Percentiles rank a stretch among this genome's conserved stretches.
These are phyloP conservation scores for Neolamprologus ventralis DNA, from an alignment of 2,113 vertebrate genomes.

Conservation along the genomic window DNA sequence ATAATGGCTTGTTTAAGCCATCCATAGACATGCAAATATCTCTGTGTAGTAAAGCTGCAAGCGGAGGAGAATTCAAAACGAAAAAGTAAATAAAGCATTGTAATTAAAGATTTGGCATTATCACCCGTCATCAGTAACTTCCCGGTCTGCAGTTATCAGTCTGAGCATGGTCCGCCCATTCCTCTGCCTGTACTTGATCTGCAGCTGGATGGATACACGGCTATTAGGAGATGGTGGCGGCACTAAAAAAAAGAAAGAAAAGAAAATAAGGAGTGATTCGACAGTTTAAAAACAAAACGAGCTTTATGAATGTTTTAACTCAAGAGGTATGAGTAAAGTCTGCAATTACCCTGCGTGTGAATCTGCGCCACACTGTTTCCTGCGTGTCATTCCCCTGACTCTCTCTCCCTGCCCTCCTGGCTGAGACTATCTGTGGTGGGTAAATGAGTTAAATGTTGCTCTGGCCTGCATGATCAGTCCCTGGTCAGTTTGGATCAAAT, in stretches of 20 bases:
- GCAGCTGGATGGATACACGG: slow-evolving; percentile 61
- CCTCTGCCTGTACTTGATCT: slow-evolving; percentile 51
- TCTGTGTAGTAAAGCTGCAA: not conserved
- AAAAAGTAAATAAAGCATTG: not conserved
- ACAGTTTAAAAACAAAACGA: not conserved
- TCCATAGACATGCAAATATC: not conserved
- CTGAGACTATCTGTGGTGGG: not conserved
- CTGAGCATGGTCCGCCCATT: slow-evolving; percentile 56
- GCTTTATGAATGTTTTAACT: not conserved
- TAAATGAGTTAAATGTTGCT: not conserved
- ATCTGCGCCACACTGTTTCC: not conserved
- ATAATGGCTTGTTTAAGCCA: slow-evolving; percentile 1
- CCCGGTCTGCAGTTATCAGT: slow-evolving; percentile 45
- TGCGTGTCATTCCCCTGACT: not conserved
- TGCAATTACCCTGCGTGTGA: not conserved
- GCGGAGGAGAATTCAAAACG: not conserved
- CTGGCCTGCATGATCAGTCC: not conserved
- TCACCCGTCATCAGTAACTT: slow-evolving; percentile 63
- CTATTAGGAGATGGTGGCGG: slow-evolving; percentile 5
- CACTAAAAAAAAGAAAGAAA: not conserved
- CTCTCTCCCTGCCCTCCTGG: not conserved
- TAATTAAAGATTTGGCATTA: not conserved
- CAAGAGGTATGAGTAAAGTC: not conserved
- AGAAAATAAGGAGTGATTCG: not conserved
- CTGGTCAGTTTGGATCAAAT: not conserved